These are phyloP conservation scores for Holcopasites calliopsidis DNA, from an alignment of 1,140 invertebrate genomes.

Conservation along the genomic window DNA sequence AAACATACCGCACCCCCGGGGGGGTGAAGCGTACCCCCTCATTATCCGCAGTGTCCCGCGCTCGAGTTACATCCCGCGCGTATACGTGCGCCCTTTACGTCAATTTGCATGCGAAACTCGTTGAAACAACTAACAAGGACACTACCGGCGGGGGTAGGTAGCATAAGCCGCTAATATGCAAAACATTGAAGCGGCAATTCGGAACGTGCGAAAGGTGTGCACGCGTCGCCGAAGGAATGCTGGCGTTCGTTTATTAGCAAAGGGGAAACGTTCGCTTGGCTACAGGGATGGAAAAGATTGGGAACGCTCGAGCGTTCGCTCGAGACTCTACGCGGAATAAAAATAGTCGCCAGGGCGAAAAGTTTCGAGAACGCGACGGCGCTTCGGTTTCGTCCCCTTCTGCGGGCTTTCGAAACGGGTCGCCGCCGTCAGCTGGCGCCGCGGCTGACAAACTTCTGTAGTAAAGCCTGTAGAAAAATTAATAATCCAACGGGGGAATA, in stretches of 20 bases:
- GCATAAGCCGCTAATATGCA: conserved; percentile 40
- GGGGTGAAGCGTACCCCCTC: conserved; percentile 46
- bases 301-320: no score
- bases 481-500: not conserved
- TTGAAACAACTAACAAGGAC: conserved; percentile 52
- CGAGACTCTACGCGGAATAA: no score
- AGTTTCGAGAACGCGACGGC: not conserved
- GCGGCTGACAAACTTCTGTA: conserved; percentile 33
- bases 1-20: conserved; percentile 46
- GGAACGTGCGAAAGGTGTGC: not conserved
- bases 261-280: not conserved
- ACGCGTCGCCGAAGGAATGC: no score
- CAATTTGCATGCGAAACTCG: conserved; percentile 56
- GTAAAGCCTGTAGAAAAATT: conserved; percentile 7
- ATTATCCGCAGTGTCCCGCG: conserved; percentile 37
- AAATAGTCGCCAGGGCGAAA: no score
- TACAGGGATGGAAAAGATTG: no score
- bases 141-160: conserved; percentile 9
- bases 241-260: no score
- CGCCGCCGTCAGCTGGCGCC: conserved; percentile 53
- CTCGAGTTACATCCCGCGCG: conserved; percentile 46
- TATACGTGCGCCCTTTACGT: conserved; percentile 47
- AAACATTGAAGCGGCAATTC: conserved; percentile 33
- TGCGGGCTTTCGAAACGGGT: not conserved
- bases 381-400: not conserved